Conservation (phyloP, 2,113 vertebrate species). For the Nyctibius bracteatus region DNA sequence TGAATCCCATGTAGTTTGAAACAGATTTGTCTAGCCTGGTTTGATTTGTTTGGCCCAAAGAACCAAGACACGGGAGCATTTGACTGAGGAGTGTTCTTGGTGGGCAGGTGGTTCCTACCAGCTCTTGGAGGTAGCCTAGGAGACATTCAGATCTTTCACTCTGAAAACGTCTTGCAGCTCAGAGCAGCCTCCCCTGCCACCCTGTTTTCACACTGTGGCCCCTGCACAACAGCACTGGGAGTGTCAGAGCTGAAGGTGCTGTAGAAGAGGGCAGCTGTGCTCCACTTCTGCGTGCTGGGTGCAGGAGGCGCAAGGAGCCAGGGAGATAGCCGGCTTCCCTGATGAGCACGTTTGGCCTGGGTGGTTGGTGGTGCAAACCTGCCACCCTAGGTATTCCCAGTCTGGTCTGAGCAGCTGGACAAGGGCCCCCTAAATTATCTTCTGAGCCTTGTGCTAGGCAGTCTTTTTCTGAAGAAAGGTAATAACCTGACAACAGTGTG, state of each 20-base stretch:
- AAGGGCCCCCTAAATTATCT: neutral
- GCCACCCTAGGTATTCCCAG: neutral
- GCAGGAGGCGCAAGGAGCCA: neutral
- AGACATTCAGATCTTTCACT: neutral
- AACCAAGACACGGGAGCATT: rapidly evolving
- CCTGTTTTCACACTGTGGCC: neutral
- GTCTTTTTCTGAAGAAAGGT: neutral
- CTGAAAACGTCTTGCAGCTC: neutral
- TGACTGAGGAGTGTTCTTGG: neutral
- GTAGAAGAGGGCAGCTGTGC: neutral
- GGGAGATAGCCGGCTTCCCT: too few species aligned
- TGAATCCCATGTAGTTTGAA: neutral
- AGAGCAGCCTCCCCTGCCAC: neutral
- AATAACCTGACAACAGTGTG: neutral
- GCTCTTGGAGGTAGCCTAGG: neutral
- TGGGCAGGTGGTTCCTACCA: neutral
- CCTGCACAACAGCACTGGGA: neutral
- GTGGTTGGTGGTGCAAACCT: neutral
- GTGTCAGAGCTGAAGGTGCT: neutral
- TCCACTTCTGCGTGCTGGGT: neutral
- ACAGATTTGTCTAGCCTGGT: neutral
- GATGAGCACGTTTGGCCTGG: rapidly evolving
- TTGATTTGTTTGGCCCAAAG: neutral
- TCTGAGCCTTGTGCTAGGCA: neutral
- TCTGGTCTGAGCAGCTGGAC: neutral